Evolutionary conservation across 2,113 vertebrate species (phyloP), one percentile per base, ranked within the genome.

Genomic region (Muntiacus reevesi): DNA sequence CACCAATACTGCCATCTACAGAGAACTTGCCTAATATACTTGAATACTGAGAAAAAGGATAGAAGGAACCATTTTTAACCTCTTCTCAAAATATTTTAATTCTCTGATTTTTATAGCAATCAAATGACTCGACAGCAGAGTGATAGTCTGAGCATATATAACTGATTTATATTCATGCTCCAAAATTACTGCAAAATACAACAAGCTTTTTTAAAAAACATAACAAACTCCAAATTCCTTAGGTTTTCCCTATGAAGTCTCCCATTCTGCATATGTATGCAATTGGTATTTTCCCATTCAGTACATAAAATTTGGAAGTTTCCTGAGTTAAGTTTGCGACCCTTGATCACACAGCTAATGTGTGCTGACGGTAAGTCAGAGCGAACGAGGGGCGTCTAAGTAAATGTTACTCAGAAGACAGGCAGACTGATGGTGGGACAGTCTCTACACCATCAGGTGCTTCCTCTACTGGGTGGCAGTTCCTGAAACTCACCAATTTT

Each of bases 401-500:
- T n/a, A 78, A 91, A 71, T 0, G 2, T 47, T 60, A 88, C 71
- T 81, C 52, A n/a, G 86, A 89, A 89, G 79, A 36, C 81, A 84
- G 82, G 50, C 74, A 54, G 64, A 76, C 43, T 67, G 90, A 15
- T 79, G 16, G 27, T n/a, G 94, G 81, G 96, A 74, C 94, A 76
- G 88, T 74, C 94, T 71, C 79, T 76, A 67, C 50, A 36, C 25
- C 54, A 55, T 9, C 33, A 67, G 27, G 33, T 40, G 47, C 89
- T 95, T 98, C 94, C 96, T 95, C 82, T 79, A 10, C 21, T 33
- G 47, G 15, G 8, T 85, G 43, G 47, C 87, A 96, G 40, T 81
- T 98, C 96, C 92, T 94, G 30, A 96, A 96, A 87, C 43, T 84
- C 52, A 92, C 43, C 33, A 45, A 50, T 54, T 95, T 87, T 57